phyloP scores from a whole-genome alignment of 1,140 invertebrate species.

The Drosophila ercepeae region DNA sequence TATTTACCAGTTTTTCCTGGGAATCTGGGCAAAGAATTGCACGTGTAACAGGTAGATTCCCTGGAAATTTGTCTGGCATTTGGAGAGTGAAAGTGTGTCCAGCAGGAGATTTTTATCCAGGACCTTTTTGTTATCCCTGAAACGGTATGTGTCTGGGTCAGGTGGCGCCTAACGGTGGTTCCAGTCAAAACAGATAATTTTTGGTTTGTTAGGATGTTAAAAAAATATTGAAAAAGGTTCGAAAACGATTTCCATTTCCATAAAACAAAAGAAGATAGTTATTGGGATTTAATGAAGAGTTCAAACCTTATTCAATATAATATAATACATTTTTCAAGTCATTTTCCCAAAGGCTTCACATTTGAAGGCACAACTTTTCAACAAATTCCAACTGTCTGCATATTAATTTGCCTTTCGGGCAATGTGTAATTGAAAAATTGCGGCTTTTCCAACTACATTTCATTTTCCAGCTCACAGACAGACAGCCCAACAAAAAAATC shows the following conservation, averaged over 20 bases:
- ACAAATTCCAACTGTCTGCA: not conserved
- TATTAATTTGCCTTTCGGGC: not conserved
- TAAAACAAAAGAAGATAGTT: not conserved
- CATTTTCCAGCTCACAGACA: conserved; percentile 27
- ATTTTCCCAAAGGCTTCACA: no score
- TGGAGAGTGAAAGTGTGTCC: conserved; percentile 64
- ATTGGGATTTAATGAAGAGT: not conserved
- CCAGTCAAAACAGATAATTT: conserved; percentile 11
- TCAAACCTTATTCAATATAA: no score
- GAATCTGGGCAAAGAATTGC: conserved; percentile 47
- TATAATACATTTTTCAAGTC: no score
- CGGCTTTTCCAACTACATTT: conserved; percentile 55
- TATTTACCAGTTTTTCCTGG: conserved; percentile 44
- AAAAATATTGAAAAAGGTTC: not conserved
- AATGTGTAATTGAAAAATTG: conserved; percentile 54
- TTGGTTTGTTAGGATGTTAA: conserved; percentile 15
- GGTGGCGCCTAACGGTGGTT: conserved; percentile 40
- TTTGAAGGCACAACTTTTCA: no score
- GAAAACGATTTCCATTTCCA: not conserved
- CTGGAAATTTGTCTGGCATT: conserved; percentile 24
- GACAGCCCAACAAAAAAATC: conserved; percentile 38
- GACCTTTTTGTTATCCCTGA: conserved; percentile 11
- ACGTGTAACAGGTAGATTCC: conserved; percentile 60
- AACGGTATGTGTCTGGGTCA: conserved; percentile 19
- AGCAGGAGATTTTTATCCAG: conserved; percentile 36